Evolutionary conservation across 2,113 vertebrate species (phyloP), one percentile per base, ranked within the genome.

Genomic region (Mobula hypostoma): DNA sequence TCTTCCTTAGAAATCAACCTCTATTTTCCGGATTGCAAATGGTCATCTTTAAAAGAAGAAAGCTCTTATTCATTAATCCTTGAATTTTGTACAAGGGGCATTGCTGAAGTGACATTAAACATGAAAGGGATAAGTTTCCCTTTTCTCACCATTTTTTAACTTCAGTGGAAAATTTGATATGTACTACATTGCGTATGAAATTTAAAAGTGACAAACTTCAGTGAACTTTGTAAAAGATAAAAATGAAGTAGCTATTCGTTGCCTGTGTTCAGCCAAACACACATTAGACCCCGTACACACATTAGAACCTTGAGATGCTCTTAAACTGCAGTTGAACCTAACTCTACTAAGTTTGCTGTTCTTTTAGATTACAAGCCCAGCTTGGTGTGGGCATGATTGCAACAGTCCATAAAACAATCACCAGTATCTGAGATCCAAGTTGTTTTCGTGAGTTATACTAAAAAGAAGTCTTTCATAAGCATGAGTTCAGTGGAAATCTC

Each of bases 391-490:
- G 14, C 63, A 14, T 66, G 61, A 90, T n/a, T 90, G 85, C 6
- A 68, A 7, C 0, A 1, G 29, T 32, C 63, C 85, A 63, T 24
- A 74, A 88, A 88, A 88, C 85, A 7, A 61, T 7, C 14, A 5
- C 1, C 29, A 58, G 9, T 2, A 32, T 68, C 61, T n/a, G n/a
- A 17, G 66, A 68, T 66, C 15, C 14, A 14, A 68, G 12, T 87
- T 87, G 58, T 90, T 90, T 90, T 66, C 85, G 7, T 14, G 1
- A 17, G 29, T n/a, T 19, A n/a, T 32, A 27, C 61, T 90, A 32
- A 90, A 90, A 90, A 66, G 29, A 21, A 66, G 61, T 63, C 85
- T 90, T 90, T 90, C 85, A 90, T 68, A 63, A 90, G 58, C n/a
- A 66, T 6, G 32, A 17, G 61, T 90, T 32, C 29, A 0, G 15